Evolutionary conservation across 2,797 vertebrate species (phyloP).

Genomic region (Morelia viridis): DNA sequence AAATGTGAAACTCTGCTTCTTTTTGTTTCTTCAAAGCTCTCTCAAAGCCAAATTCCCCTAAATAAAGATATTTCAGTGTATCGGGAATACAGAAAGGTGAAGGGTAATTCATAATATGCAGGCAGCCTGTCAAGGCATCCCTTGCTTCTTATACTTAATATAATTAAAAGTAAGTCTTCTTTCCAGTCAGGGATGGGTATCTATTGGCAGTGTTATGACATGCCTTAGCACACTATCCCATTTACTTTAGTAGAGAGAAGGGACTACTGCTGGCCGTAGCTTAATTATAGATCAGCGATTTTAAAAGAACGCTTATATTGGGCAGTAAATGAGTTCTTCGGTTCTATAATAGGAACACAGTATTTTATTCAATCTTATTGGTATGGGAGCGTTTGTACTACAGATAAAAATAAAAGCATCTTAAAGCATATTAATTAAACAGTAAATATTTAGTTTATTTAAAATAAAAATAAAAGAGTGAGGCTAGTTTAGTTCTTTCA

Average conservation of each 20-base stretch:
- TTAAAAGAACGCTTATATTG: conserved; percentile 5
- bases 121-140: not conserved
- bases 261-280: conserved; percentile 23
- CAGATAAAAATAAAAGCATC: conserved; percentile 53
- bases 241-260: conserved; percentile 30
- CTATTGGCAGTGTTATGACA: not conserved
- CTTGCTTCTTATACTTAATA: not conserved
- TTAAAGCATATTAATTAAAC: conserved; percentile 64
- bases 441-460: conserved; percentile 40
- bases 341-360: conserved; percentile 40
- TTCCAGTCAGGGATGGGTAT: not conserved
- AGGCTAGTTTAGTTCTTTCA: conserved; percentile 62
- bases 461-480: conserved; percentile 40
- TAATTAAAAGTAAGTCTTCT: not conserved
- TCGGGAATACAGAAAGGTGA: not conserved
- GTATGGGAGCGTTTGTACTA: conserved; percentile 41
- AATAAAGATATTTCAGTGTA: not conserved
- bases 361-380: conserved; percentile 49
- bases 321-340: conserved; percentile 32
- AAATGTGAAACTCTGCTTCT: not conserved
- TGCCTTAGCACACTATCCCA: not conserved
- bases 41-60: conserved; percentile 27
- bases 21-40: not conserved
- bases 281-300: conserved; percentile 35
- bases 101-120: not conserved